phyloP scores from a whole-genome alignment of 2,113 vertebrate species.

The Dicentrarchus labrax region DNA sequence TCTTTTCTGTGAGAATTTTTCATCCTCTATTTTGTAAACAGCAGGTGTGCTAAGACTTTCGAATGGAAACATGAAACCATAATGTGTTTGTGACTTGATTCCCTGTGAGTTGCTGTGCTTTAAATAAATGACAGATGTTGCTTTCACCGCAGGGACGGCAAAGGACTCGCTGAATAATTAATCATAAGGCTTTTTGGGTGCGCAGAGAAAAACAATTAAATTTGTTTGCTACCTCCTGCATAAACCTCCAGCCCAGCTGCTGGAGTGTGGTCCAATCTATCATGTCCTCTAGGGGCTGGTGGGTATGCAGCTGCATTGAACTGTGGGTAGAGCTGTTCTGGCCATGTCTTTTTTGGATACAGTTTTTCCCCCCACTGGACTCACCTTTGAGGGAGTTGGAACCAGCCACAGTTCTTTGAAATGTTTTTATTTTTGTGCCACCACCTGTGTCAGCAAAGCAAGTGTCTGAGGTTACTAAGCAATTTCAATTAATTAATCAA shows the following conservation, averaged over 20 bases:
- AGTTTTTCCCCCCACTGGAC: neutral
- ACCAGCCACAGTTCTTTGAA: constrained; percentile 9
- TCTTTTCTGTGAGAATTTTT: constrained; percentile 50
- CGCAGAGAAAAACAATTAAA: constrained; percentile 68
- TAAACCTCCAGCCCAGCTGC: constrained; percentile 71
- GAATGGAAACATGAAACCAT: constrained; percentile 65
- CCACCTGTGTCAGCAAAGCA: neutral
- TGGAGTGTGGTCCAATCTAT: constrained; percentile 66
- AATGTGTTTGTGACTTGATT: constrained; percentile 71
- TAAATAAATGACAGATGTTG: constrained; percentile 82
- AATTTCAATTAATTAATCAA: neutral
- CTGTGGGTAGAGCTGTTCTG: constrained; percentile 57
- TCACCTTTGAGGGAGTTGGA: constrained; percentile 41
- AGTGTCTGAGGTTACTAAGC: neutral
- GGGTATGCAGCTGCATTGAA: constrained; percentile 58
- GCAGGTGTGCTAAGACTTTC: constrained; percentile 62
- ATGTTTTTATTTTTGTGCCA: neutral
- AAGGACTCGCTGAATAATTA: constrained; percentile 78
- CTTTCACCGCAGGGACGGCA: constrained; percentile 64
- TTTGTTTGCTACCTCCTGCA: constrained; percentile 67
- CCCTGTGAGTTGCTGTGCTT: constrained; percentile 63
- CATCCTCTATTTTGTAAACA: constrained; percentile 70
- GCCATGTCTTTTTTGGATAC: constrained; percentile 9
- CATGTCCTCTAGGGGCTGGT: constrained; percentile 43
- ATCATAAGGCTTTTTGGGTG: constrained; percentile 72